Evolutionary conservation across 1,140 invertebrate genomes (phyloP), one percentile per base, ranked within the genome.

Genomic region (Muscidifurax raptorellus): DNA sequence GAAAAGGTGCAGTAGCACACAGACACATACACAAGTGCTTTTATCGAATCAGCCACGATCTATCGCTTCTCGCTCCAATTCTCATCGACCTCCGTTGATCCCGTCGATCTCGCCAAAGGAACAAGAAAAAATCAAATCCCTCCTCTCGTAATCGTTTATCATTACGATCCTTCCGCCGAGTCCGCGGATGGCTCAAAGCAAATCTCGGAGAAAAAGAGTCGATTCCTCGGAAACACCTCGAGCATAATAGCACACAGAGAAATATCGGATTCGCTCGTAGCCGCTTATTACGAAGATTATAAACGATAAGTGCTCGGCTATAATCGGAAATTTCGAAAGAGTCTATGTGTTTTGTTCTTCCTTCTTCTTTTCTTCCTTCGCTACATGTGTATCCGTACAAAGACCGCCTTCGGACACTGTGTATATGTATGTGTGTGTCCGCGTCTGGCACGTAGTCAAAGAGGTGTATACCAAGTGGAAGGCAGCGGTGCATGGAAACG

Each of bases 401-500:
- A 59, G 52, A 59, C 18, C 52, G 52, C 6, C 52, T 59, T 59
- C 18, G 52, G 18, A n/a, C 52, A 5, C 0, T 6, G 27, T 6
- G 15, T 18, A 27, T 71, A 3, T 9, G 10, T 71, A 27, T 30
- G 25, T 2, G 27, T 15, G 12, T 15, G n/a, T 69, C 1, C 5
- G 7, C n/a, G n/a, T 69, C 2, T 2, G 32, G n/a, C 67, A 67
- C 5, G 12, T 6, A 6, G 2, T 27, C 4, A 5, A 27, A n/a
- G 12, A 9, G n/a, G 15, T 71, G 25, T 30, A 1, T 12, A 66
- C 47, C 71, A 66, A 66, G 72, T 52, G 83, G 88, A 81, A 87
- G 79, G 88, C 90, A 91, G 79, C 89, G 88, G 88, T 90, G 91
- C 91, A 89, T 91, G 91, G 91, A 92, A 92, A 91, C 90, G 88